Evolutionary conservation across 2,113 vertebrate genomes (phyloP), one percentile per base, ranked within the genome.

Genomic region (Mesocricetus auratus): DNA sequence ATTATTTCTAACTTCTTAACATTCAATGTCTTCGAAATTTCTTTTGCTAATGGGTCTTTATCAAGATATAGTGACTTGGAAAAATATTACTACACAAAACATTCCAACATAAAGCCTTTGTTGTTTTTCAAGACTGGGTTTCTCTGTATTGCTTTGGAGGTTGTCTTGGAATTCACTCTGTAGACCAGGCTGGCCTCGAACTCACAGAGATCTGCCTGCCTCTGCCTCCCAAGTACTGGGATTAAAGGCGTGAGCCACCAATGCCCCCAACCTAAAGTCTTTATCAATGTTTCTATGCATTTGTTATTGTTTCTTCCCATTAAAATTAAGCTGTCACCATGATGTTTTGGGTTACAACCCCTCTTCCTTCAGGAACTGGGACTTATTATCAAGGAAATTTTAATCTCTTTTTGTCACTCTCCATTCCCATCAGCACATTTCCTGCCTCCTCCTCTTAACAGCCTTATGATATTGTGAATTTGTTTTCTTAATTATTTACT

Each of bases 1-100:
- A 82, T 60, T 56, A 36, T 77, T 89, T 93, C 90, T 89, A 86
- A 4, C 21, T 93, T 89, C 62, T 47, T 96, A 89, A 36, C 64
- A 39, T 85, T 86, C 94, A 93, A 60, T 89, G 42, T 89, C 45
- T 93, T 94, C 19, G 50, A 53, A 88, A 62, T 12, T 73, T 88
- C 11, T 75, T 89, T 47, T 16, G 82, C 36, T 15, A 83, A 12
- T 86, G 39, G 19, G 22, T 87, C 45, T 47, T 68, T 58, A 86
- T 75, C 53, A 87, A 69, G 26, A 33, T 26, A 5, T 50, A 78
- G 16, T 50, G 4, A 4, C n/a, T 90, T 71, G 91, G 31, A 89
- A 66, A 94, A 75, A 39, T 29, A 19, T 47, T 13, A 12, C 45
- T 91, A 74, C 29, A 77, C 26, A 1, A 66, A 68, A 74, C 24